Conservation (phyloP, 2,113 vertebrate genomes). For the Macroglossus sobrinus region DNA sequence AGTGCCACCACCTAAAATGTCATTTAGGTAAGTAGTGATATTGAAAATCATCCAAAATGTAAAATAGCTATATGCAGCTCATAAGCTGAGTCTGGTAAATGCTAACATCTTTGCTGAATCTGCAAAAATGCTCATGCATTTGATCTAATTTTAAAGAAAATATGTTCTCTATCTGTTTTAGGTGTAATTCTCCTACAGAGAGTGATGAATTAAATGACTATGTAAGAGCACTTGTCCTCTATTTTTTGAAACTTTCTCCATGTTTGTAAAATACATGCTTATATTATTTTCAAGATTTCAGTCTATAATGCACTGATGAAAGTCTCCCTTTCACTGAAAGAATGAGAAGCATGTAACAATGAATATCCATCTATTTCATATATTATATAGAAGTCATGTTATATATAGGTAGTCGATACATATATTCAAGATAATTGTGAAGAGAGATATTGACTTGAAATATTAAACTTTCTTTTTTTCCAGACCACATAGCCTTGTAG, state of each 20-base stretch:
- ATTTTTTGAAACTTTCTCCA: neutral
- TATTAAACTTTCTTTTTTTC: neutral
- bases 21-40: conserved; percentile 65
- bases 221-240: neutral
- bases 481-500: neutral
- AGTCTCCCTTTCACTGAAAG: neutral
- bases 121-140: conserved; percentile 33
- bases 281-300: neutral
- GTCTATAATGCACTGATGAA: neutral
- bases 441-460: neutral
- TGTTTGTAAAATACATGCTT: neutral
- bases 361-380: neutral
- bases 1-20: conserved; percentile 66
- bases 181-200: neutral
- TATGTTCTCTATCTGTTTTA: neutral
- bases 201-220: neutral
- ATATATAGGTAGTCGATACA: neutral
- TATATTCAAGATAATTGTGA: neutral
- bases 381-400: neutral
- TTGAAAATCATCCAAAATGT: conserved; percentile 66
- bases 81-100: conserved; percentile 3
- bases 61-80: conserved; percentile 14
- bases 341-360: neutral
- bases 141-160: conserved; percentile 37
- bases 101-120: conserved; percentile 35